Base-by-base conservation (phyloP, 2,888 invertebrate species). In the Drosophila multiciliata region DNA sequence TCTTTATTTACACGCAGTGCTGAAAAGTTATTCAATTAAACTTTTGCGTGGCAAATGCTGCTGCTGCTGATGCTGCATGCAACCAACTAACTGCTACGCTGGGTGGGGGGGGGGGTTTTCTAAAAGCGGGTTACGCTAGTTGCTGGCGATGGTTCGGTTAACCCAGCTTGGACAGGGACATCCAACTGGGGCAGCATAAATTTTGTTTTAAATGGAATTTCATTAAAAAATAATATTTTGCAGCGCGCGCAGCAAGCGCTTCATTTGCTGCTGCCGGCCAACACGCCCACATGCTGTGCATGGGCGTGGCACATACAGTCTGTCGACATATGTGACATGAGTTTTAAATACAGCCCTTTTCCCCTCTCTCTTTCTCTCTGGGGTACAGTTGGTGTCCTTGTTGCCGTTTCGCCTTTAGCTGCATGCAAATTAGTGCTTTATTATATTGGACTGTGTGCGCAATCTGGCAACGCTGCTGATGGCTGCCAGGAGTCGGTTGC, bases 21-120 rank as follows among this genome's bases (percentile, higher is more conserved):
- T 36, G 62, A 65, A 84, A 90, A 87, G 83, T 87, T 87, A 87
- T 87, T 87, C 90, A 87, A 87, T 87, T 87, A 86, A 87, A 87
- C 77, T 87, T 87, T 86, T 76, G 75, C 75, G 70, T 75, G 80
- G 75, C 77, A 80, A 82, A 72, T 75, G 70, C 70, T 75, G 60
- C 66, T 33, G n/a, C 12, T 45, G 58, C 57, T 36, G 55, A 59
- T 50, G 45, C 29, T 65, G n/a, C 29, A 23, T 26, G n/a, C 35
- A 11, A n/a, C 12, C 15, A 36, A 9, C 15, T 7, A 36, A 9
- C 15, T 7, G 7, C 35, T 9, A 17, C 33, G 23, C 38, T 20
- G 11, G 23, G 23, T 23, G 23, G 23, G 1, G 23, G 23, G n/a
- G 2, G 23, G n/a, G 29, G n/a, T 11, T n/a, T 29, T n/a, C 35